These are phyloP conservation scores for Thecophora atra DNA, from an alignment of 2,888 invertebrate species.

Conservation along the genomic window DNA sequence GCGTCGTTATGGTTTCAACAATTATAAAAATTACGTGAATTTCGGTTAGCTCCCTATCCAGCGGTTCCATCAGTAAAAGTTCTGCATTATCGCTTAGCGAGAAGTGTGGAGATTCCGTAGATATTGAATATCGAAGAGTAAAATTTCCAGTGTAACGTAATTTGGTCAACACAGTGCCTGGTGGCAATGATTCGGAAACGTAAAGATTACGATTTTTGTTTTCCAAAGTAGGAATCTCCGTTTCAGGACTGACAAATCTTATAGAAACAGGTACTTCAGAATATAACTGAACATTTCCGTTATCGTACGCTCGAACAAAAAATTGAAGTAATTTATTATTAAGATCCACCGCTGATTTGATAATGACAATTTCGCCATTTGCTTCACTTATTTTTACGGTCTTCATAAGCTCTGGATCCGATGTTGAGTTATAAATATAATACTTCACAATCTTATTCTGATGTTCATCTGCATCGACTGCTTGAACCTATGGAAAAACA, in stretches of 20 bases:
- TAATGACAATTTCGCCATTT: constrained; percentile 78
- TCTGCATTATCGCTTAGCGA: constrained; percentile 78
- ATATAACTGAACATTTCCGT: constrained; percentile 78
- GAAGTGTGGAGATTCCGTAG: constrained; percentile 74
- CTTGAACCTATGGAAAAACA: constrained; percentile 46
- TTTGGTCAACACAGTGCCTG: constrained; percentile 75
- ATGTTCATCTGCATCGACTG: constrained; percentile 80
- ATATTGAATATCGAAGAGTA: constrained; percentile 72
- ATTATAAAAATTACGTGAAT: constrained; percentile 77
- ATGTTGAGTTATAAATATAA: constrained; percentile 76
- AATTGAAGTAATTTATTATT: constrained; percentile 81
- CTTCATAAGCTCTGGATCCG: constrained; percentile 72
- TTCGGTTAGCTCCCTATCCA: constrained; percentile 79
- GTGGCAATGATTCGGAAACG: constrained; percentile 79
- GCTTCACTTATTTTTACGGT: constrained; percentile 79
- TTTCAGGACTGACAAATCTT: constrained; percentile 76
- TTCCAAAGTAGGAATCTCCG: constrained; percentile 78
- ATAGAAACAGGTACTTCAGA: constrained; percentile 85
- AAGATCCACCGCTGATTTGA: constrained; percentile 71
- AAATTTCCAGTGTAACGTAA: constrained; percentile 74
- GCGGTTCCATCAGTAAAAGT: constrained; percentile 75
- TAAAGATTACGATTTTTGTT: constrained; percentile 81
- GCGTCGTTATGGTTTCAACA: constrained; percentile 76
- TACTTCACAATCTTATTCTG: constrained; percentile 78
- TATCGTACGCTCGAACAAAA: constrained; percentile 88